phyloP scores from a whole-genome alignment of 2,113 vertebrate genomes.

The Bolborhynchus lineola region DNA sequence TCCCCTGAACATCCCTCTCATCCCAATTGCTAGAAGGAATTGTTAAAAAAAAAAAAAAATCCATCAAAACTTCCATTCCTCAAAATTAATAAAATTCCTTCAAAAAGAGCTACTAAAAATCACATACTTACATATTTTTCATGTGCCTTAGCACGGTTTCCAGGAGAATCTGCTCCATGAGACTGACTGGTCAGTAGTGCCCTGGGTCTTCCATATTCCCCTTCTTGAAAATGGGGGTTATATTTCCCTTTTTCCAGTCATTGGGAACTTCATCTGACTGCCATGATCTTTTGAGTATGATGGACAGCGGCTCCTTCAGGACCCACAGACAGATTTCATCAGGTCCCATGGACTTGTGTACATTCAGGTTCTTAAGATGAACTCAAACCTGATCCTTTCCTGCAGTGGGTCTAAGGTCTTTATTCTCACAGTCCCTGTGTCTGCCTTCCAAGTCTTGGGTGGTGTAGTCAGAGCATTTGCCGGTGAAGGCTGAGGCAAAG shows the following conservation, averaged over 20 bases:
- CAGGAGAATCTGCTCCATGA: neutral
- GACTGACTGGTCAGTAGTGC: neutral
- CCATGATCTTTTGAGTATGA: neutral
- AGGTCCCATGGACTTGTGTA: neutral
- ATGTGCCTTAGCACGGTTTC: neutral
- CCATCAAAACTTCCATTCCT: neutral
- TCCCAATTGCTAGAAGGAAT: neutral
- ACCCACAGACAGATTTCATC: neutral
- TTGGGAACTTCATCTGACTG: neutral
- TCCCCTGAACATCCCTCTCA: neutral
- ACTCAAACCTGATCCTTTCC: neutral
- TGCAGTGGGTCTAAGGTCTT: neutral
- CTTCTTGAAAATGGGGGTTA: neutral
- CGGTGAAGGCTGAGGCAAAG: neutral
- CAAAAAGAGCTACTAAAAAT: neutral
- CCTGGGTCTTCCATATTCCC: neutral
- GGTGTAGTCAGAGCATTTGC: neutral
- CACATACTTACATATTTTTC: accelerated
- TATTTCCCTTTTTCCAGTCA: neutral
- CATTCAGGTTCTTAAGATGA: neutral
- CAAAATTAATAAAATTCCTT: neutral
- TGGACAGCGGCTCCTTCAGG: neutral
- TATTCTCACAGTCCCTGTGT: neutral
- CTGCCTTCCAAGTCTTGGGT: neutral
- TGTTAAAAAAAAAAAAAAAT: neutral